A percentile compares a stretch with the other conserved stretches of the same genome.
Conservation (phyloP, 2,113 vertebrate species). For the Suricata suricatta region DNA sequence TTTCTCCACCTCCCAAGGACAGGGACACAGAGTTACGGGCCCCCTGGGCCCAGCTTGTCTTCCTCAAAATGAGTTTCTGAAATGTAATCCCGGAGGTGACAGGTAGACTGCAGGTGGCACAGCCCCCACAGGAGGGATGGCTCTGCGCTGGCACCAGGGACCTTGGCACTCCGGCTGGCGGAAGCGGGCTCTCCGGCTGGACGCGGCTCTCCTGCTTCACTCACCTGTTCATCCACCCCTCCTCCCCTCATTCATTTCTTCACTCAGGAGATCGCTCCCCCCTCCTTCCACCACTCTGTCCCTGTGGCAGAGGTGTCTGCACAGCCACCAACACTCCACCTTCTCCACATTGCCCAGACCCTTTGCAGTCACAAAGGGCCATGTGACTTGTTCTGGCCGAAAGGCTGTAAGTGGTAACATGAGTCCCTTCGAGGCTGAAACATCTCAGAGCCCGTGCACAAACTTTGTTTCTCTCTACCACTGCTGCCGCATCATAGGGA, state of each 20-base stretch:
- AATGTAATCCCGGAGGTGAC: conserved; percentile 28
- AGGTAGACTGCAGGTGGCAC: neutral
- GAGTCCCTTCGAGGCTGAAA: neutral
- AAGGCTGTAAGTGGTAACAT: neutral
- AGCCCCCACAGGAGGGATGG: neutral
- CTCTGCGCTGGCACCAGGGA: neutral
- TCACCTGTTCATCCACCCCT: neutral
- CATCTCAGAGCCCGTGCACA: too few relatives aligned
- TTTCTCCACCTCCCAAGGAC: conserved; percentile 67
- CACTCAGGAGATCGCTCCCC: neutral
- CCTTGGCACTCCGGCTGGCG: neutral
- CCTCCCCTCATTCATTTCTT: neutral
- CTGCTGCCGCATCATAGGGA: accelerated
- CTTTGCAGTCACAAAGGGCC: neutral
- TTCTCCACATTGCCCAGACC: neutral
- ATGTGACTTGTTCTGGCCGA: neutral
- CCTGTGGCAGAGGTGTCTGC: neutral
- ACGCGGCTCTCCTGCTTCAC: accelerated
- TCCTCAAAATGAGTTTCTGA: conserved; percentile 45
- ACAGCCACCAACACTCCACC: neutral
- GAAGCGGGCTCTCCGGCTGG: neutral
- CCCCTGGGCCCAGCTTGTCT: conserved; percentile 61
- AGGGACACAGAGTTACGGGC: neutral
- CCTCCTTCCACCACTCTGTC: neutral
- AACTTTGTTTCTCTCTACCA: neutral